Evolutionary conservation across 2,888 invertebrate genomes (phyloP).

Genomic region (Spodoptera picta): DNA sequence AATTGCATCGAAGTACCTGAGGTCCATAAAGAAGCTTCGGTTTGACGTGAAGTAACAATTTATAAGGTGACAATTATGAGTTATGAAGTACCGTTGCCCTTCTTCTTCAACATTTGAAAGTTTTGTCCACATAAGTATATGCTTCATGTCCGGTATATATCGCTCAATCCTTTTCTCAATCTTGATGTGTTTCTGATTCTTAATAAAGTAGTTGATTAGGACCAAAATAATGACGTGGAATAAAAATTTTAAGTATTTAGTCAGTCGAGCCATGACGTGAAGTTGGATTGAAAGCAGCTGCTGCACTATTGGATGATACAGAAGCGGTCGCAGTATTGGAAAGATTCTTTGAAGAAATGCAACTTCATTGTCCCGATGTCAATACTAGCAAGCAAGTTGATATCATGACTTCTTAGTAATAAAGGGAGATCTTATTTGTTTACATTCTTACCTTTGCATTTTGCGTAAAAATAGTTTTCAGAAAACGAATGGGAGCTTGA

Average conservation of each 20-base stretch:
- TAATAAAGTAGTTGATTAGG: slow-evolving; percentile 51
- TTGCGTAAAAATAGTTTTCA: slow-evolving; percentile 28
- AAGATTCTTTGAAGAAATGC: background rate
- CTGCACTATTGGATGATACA: background rate
- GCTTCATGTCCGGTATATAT: slow-evolving; percentile 70
- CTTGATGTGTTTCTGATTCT: slow-evolving; percentile 44
- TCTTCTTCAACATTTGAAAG: slow-evolving; percentile 61
- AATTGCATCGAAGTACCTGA: slow-evolving; percentile 76
- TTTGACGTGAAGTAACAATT: slow-evolving; percentile 79
- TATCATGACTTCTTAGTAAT: slow-evolving; percentile 19
- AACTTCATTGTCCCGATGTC: slow-evolving; percentile 19
- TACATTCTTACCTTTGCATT: slow-evolving; percentile 12
- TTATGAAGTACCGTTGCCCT: slow-evolving; percentile 68
- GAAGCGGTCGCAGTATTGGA: background rate
- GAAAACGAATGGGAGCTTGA: slow-evolving; percentile 15
- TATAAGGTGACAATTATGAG: slow-evolving; percentile 61
- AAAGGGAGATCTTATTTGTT: slow-evolving; percentile 23
- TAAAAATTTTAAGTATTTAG: slow-evolving; percentile 54
- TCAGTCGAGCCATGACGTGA: slow-evolving; percentile 56
- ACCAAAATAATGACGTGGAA: slow-evolving; percentile 55
- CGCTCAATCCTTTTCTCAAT: slow-evolving; percentile 62
- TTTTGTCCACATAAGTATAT: slow-evolving; percentile 76
- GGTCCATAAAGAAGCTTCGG: slow-evolving; percentile 65
- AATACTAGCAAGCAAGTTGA: slow-evolving; percentile 12
- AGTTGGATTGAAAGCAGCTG: background rate